A percentile compares a stretch with the other conserved stretches of the same genome.
Conservation (phyloP, 2,797 vertebrate species). For the Lithobates pipiens region DNA sequence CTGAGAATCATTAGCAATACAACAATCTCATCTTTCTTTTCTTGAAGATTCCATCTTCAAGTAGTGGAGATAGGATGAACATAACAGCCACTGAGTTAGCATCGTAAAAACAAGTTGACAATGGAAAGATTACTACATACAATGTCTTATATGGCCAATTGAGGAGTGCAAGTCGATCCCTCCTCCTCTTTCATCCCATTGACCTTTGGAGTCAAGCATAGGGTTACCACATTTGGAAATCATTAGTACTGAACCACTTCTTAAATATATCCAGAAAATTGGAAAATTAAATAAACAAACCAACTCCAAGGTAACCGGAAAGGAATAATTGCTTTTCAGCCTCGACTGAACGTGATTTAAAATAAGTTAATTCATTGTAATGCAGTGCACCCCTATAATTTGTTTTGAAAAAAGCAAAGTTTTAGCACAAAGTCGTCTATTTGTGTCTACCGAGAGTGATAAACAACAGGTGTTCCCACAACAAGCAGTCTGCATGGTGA, state of each 20-base stretch:
- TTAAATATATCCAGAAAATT: neutral
- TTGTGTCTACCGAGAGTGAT: conserved; percentile 36
- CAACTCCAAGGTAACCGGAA: neutral
- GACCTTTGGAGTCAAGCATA: neutral
- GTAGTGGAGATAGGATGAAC: no score
- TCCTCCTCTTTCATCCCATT: neutral
- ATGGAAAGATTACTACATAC: neutral
- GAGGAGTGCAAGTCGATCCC: no score
- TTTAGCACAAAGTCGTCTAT: conserved; percentile 11
- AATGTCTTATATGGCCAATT: neutral
- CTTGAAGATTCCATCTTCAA: no score
- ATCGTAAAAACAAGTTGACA: no score
- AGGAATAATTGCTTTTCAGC: neutral
- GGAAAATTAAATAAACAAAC: neutral
- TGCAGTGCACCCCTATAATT: neutral
- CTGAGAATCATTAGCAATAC: no score
- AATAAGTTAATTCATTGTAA: neutral
- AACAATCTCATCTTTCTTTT: no score
- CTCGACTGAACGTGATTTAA: neutral
- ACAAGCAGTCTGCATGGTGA: conserved; percentile 13
- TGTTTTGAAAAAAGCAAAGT: conserved; percentile 10
- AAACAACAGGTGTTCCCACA: conserved; percentile 48
- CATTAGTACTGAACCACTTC: neutral
- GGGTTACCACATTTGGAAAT: neutral
- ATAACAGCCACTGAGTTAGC: no score